phyloP scores from a whole-genome alignment of 2,113 vertebrate genomes.

The Ginglymostoma cirratum region DNA sequence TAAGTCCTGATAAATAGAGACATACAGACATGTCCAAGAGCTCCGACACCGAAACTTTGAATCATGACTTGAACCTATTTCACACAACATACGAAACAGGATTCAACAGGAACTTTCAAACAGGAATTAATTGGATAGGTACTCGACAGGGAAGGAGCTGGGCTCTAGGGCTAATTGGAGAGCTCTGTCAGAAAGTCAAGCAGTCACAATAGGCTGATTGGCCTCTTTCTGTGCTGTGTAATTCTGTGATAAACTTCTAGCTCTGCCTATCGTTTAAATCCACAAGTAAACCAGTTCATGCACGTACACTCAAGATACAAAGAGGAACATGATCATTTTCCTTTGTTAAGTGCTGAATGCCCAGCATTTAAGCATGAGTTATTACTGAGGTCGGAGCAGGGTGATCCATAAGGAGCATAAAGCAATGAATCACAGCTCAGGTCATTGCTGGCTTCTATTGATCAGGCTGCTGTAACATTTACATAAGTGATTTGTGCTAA shows the following conservation, averaged over 20 bases:
- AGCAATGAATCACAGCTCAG: background rate
- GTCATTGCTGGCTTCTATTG: slow-evolving; percentile 1
- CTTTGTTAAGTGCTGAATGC: background rate
- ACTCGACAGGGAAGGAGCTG: background rate
- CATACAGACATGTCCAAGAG: too few relatives aligned
- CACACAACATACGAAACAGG: background rate
- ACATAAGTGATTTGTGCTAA: slow-evolving; percentile 29
- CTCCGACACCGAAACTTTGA: too few relatives aligned
- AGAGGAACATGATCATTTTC: background rate
- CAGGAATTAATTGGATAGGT: background rate
- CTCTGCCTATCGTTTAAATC: background rate
- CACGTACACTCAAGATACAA: background rate
- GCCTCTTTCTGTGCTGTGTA: background rate
- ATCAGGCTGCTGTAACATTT: slow-evolving; percentile 20
- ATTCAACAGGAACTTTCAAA: background rate
- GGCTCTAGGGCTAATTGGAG: background rate
- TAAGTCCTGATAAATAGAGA: too few relatives aligned
- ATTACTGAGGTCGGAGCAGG: background rate
- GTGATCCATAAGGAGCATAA: background rate
- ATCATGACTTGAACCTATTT: too few relatives aligned
- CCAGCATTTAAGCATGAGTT: background rate
- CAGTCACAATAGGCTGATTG: background rate
- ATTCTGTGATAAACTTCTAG: background rate
- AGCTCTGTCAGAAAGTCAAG: background rate
- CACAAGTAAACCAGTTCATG: background rate